Percentiles rank a stretch among this genome's conserved stretches.
Conservation (phyloP, 2,888 invertebrate genomes). For the Sinohyriopsis cumingii region DNA sequence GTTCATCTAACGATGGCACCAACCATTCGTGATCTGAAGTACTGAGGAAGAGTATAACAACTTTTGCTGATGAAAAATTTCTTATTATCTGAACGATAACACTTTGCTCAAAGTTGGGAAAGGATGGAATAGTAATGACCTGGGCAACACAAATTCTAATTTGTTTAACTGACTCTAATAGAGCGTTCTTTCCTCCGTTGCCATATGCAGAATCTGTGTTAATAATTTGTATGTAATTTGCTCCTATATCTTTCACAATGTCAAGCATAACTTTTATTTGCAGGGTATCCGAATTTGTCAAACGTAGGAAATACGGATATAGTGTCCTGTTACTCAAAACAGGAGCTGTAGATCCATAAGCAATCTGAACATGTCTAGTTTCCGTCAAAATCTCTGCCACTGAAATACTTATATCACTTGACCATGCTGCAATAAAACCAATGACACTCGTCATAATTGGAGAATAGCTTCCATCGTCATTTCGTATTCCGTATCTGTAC, state of each 20-base stretch:
- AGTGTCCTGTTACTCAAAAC: conserved; percentile 26
- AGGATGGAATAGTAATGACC: conserved; percentile 15
- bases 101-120: conserved; percentile 1
- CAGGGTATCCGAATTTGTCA: conserved; percentile 31
- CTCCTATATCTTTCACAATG: conserved; percentile 23
- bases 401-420: conserved; percentile 37
- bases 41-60: conserved; percentile 31
- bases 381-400: conserved; percentile 27
- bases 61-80: conserved; percentile 18
- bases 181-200: conserved; percentile 30
- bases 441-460: conserved; percentile 30
- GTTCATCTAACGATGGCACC: conserved; percentile 10
- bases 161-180: background rate
- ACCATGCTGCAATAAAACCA: conserved; percentile 40
- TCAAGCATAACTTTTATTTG: conserved; percentile 35
- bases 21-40: conserved; percentile 21
- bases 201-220: conserved; percentile 40
- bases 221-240: conserved; percentile 38
- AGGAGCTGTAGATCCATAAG: conserved; percentile 38
- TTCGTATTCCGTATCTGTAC: conserved; percentile 25
- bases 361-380: conserved; percentile 31
- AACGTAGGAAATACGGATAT: conserved; percentile 39
- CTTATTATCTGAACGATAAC: conserved; percentile 15
- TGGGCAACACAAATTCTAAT: conserved; percentile 33
- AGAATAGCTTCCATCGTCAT: conserved; percentile 17